Base-by-base conservation (phyloP, 2,888 invertebrate species). In the Netelia melanura region DNA sequence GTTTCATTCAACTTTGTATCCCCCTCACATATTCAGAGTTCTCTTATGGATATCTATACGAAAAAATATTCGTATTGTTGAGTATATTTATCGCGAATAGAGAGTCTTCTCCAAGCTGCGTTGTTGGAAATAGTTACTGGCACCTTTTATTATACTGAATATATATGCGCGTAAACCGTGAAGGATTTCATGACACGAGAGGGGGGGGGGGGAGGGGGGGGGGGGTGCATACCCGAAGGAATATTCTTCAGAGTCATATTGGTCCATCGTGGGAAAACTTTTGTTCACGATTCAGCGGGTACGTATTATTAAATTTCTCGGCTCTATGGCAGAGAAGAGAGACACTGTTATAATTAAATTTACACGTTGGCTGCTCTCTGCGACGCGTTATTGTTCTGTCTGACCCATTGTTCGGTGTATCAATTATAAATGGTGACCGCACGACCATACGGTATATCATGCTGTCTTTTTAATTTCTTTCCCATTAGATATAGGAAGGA, bases 51-150 rank as follows among this genome's bases (percentile, higher is more conserved):
- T 58, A 58, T 77, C 17, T 43, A 25, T 68, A 58, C 58, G 21
- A 44, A 56, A 68, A 70, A 80, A 68, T 11, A 21, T 58, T 30
- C 43, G 43, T 52, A 81, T 74, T 74, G 80, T 74, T 48, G 21
- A 21, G 38, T 23, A 62, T 67, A 65, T 67, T 74, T 67, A 74
- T 58, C 52, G 52, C 58, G 58, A 58, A n/a, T 21, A 9, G 56
- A 56, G 56, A 14, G 58, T 58, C 17, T 54, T 14, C 54, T 38
- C 38, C 38, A 48, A 21, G 58, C 58, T 58, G 58, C 23, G 9
- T 58, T 17, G 17, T 58, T 58, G 17, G 21, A 17, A 38, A 17
- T 58, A 58, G 58, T 21, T 58, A 58, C 21, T 21, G 58, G 10
- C 58, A 58, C 21, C 21, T 58, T 58, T 58, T 21, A 58, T 21